Evolutionary conservation across 1,140 invertebrate genomes (phyloP), one percentile per base, ranked within the genome.

Genomic region (Drosophila lini): DNA sequence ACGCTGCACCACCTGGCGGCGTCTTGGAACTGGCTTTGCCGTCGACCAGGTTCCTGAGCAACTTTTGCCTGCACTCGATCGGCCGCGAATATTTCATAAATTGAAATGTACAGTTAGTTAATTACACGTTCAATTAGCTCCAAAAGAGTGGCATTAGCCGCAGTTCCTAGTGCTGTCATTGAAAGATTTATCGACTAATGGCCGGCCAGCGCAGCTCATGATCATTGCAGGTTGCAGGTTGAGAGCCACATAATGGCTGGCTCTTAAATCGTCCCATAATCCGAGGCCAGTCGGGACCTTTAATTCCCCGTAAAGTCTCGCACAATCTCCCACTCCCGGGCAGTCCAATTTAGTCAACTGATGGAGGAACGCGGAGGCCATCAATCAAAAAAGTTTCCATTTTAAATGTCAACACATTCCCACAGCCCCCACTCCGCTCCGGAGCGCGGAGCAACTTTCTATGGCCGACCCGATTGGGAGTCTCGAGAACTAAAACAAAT

Each of bases 31-130:
- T 56, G 19, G 40, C 22, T 28, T 42, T 71, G 59, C 68, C 45
- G 53, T 57, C 44, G 45, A 42, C 25, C 25, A 42, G 48, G 41
- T 41, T 41, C 57, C 64, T 32, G 40, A 61, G 68, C 81, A 67
- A 74, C 63, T 82, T 75, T 53, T 58, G 53, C 65, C 69, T 16
- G 77, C 52, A 42, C 57, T 74, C 63, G 22, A 79, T 74, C 52
- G 41, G 32, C 22, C 44, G 80, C 74, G 59, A 81, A 85, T 86
- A 82, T 76, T 86, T 88, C 79, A 82, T 88, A 86, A 88, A 86
- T 86, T 88, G 82, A 86, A 88, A 86, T 88, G 79, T 88, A 86
- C 82, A 86, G 82, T 86, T 86, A 86, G 83, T 86, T 86, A 86
- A 86, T 88, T 86, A 86, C 83, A 88, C 83, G 65, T 84, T 88